These are phyloP conservation scores for Folsomia manolachei DNA, from an alignment of 2,888 invertebrate species.

Conservation along the genomic window DNA sequence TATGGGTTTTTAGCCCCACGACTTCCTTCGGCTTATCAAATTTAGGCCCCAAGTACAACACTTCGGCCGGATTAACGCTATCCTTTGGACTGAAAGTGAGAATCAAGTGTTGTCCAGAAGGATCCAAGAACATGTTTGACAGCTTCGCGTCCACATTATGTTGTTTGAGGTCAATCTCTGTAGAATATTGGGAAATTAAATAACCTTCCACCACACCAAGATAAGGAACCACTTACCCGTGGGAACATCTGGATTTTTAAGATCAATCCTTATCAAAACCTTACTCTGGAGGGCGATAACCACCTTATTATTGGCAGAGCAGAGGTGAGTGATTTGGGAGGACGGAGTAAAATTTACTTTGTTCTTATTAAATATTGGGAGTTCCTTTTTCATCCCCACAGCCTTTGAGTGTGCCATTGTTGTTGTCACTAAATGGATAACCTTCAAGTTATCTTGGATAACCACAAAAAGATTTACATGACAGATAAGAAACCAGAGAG, in stretches of 20 bases:
- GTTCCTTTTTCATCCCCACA: constrained; percentile 58
- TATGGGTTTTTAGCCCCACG: constrained; percentile 64
- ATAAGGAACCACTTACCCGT: constrained; percentile 66
- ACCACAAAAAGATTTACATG: too few species aligned
- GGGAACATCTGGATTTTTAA: constrained; percentile 71
- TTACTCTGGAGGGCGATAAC: constrained; percentile 81
- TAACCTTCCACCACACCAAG: background rate
- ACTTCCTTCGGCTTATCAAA: constrained; percentile 59
- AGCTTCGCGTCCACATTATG: constrained; percentile 63
- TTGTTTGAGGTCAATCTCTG: constrained; percentile 58
- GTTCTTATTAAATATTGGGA: constrained; percentile 81
- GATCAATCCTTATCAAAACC: constrained; percentile 73
- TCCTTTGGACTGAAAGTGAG: constrained; percentile 67
- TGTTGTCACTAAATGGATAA: too few species aligned
- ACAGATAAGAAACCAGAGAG: too few species aligned
- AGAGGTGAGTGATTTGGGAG: constrained; percentile 74
- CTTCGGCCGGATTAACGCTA: constrained; percentile 63
- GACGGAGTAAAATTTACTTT: constrained; percentile 77
- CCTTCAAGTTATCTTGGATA: too few species aligned
- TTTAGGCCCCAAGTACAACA: constrained; percentile 75
- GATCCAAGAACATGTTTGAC: constrained; percentile 74
- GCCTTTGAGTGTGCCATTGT: constrained; percentile 15
- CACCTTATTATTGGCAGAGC: constrained; percentile 76
- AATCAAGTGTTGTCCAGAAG: constrained; percentile 79
- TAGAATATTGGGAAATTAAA: background rate